Percentiles rank a stretch among this genome's conserved stretches.
phyloP scores from a whole-genome alignment of 2,797 vertebrate genomes.

The Atherinosoma microstoma region DNA sequence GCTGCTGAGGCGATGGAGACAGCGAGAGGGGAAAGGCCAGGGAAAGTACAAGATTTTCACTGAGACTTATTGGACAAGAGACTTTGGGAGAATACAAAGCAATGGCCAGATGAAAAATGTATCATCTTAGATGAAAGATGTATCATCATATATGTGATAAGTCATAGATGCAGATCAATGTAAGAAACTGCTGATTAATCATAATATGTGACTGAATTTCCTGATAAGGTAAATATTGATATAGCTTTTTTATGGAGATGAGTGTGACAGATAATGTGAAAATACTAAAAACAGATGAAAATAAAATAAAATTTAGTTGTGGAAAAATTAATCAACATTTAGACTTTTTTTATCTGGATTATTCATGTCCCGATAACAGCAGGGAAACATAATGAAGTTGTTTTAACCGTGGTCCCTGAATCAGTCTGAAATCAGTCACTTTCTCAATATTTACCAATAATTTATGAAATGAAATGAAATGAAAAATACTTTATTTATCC shows the following conservation, averaged over 20 bases:
- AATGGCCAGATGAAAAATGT: neutral
- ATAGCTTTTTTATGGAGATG: slow-evolving; percentile 2
- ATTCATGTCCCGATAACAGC: neutral
- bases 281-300: slow-evolving; percentile 14
- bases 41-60: neutral
- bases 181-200: neutral
- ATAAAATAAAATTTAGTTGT: slow-evolving; percentile 22
- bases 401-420: neutral
- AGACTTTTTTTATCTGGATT: neutral
- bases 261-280: slow-evolving; percentile 16
- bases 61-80: neutral
- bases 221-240: neutral
- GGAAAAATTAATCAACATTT: slow-evolving; percentile 12
- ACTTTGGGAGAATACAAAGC: neutral
- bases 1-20: no score
- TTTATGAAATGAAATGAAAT: neutral
- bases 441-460: neutral
- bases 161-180: neutral
- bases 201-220: neutral
- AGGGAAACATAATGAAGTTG: neutral
- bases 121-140: neutral
- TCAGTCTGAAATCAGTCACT: neutral
- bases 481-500: no score
- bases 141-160: neutral
- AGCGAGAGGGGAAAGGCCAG: slow-evolving; percentile 1